Conservation (phyloP, 2,797 vertebrate genomes). For the Falco concolor region DNA sequence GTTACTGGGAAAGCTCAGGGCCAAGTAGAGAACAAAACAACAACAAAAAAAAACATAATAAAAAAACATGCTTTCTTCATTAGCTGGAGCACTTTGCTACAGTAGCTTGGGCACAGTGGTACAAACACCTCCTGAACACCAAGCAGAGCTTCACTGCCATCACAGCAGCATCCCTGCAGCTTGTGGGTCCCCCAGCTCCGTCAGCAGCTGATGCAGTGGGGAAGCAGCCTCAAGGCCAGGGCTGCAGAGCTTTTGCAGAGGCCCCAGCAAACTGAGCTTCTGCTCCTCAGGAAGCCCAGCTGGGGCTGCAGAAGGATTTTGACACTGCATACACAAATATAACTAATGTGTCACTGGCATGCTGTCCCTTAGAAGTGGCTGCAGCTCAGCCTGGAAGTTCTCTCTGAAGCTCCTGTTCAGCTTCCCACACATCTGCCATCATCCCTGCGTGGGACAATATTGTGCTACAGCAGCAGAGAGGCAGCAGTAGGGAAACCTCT, state of each 20-base stretch:
- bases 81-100: neutral
- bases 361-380: neutral
- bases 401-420: neutral
- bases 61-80: neutral
- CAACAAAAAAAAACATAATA: rapidly evolving
- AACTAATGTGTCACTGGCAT: neutral
- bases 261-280: neutral
- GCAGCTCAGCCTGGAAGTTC: neutral
- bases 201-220: neutral
- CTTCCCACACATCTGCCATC: neutral
- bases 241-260: neutral
- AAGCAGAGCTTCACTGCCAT: rapidly evolving
- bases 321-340: neutral
- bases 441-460: rapidly evolving
- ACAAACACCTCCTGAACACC: neutral
- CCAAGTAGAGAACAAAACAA: neutral
- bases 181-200: neutral
- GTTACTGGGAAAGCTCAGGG: neutral
- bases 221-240: neutral
- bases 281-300: neutral
- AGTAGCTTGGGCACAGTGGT: neutral
- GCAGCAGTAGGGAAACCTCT: neutral
- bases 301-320: neutral
- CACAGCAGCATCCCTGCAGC: neutral
- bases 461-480: neutral